Evolutionary conservation across 2,113 vertebrate genomes (phyloP), one percentile per base, ranked within the genome.

Genomic region (Psephotus haematonotus): DNA sequence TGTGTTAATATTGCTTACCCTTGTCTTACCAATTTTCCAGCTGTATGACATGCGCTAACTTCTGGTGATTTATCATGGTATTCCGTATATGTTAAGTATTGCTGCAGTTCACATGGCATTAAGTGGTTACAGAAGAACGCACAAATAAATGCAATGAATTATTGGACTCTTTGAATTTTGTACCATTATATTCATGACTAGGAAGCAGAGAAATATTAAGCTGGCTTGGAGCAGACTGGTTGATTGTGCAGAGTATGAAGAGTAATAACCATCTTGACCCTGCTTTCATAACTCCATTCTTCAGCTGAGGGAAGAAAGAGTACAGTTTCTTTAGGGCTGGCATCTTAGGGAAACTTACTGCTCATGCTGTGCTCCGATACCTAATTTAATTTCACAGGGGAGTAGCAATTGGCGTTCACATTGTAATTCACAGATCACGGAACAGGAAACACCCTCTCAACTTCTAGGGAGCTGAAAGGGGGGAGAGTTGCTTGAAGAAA

Each of bases 361-460:
- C 86, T 97, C 86, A 44, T 2, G 9, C 84, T 92, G 83, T 89
- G 86, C 86, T 95, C 92, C 0, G 2, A 47, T 93, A 86, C 89
- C 89, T 94, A 88, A 93, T 96, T 96, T 85, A 82, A 93, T 96
- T 95, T 95, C 89, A 90, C 87, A 39, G 44, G 62, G 93, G 89
- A 95, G 71, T 14, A 92, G 87, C 5, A 2, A 82, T 31, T 87
- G 43, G 88, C 11, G 1, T 71, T 92, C 67, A 57, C 50, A 6
- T 92, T 7, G 1, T 96, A 75, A 83, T 92, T 95, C 92, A 90
- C 88, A 94, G 95, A 91, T 91, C 96, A 86, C 27, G 85, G 78
- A 93, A 47, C 91, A 90, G 96, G 96, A 94, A 97, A 79, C 82
- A 80, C 82, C 79, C 89, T 95, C 88, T 88, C 76, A 88, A 10